phyloP scores from a whole-genome alignment of 2,888 invertebrate species.

The Mythimna ferrago region DNA sequence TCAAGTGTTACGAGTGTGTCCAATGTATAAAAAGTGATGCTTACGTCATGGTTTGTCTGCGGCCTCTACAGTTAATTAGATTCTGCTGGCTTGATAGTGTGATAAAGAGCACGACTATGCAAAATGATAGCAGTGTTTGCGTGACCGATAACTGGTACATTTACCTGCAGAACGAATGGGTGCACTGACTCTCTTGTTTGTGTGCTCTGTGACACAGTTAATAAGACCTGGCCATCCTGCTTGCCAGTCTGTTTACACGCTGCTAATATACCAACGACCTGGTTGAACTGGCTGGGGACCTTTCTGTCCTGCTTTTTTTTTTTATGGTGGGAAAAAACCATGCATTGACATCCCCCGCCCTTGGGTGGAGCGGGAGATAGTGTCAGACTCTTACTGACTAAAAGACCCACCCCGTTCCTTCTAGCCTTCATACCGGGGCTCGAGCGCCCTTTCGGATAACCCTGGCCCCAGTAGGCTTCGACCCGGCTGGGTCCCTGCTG shows the following conservation, averaged over 20 bases:
- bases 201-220: constrained; percentile 41
- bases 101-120: constrained; percentile 72
- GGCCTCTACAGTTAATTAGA: constrained; percentile 66
- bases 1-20: constrained; percentile 44
- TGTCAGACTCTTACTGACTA: no score
- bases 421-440: no score
- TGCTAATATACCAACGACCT: constrained; percentile 40
- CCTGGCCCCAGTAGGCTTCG: no score
- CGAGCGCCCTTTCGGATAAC: no score
- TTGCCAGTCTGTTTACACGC: constrained; percentile 42
- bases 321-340: no score
- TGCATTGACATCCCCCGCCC: no score
- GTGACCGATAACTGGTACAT: constrained; percentile 73
- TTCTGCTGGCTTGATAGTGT: constrained; percentile 63
- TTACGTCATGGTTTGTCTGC: constrained; percentile 67
- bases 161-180: constrained; percentile 66
- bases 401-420: no score
- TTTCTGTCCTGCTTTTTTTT: no score
- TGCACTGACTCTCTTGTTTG: constrained; percentile 64
- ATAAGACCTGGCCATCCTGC: constrained; percentile 19
- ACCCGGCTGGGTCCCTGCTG: no score
- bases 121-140: constrained; percentile 75
- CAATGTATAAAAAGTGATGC: constrained; percentile 58
- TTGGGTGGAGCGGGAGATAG: no score
- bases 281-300: no score